These are phyloP conservation scores for Coreoperca whiteheadi DNA, from an alignment of 2,113 vertebrate genomes.

Conservation along the genomic window DNA sequence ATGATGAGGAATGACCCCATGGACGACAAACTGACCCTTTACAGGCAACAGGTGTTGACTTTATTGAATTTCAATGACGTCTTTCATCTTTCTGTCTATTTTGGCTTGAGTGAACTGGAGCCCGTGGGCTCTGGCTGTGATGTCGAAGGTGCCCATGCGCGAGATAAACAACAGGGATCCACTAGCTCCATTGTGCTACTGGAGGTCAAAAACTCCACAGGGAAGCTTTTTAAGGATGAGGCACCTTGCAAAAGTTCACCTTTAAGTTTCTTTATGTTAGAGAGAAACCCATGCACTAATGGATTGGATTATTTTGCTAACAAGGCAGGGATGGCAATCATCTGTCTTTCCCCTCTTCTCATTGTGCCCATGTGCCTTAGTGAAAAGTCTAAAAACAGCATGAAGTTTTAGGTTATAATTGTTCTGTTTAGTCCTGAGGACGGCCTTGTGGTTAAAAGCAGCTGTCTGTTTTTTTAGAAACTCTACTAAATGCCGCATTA, in stretches of 20 bases:
- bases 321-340: neutral
- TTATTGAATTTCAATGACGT: neutral
- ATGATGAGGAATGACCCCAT: slow-evolving; percentile 93
- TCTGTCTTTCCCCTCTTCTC: neutral
- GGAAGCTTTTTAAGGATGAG: neutral
- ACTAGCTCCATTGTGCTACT: too few species aligned
- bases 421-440: too few species aligned
- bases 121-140: slow-evolving; percentile 7
- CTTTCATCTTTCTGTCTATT: neutral
- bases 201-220: neutral
- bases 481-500: too few species aligned
- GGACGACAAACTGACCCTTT: slow-evolving; percentile 94
- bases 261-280: slow-evolving; percentile 1
- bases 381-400: too few species aligned
- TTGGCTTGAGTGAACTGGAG: neutral
- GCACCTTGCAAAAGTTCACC: neutral
- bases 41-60: slow-evolving; percentile 91
- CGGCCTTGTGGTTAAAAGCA: too few species aligned
- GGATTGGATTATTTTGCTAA: neutral
- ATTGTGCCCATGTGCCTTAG: too few species aligned
- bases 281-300: slow-evolving; percentile 1
- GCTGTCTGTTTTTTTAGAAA: too few species aligned
- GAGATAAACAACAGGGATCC: neutral
- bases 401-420: too few species aligned
- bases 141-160: neutral